Conservation (phyloP, 2,113 vertebrate species). For the Lota lota region DNA sequence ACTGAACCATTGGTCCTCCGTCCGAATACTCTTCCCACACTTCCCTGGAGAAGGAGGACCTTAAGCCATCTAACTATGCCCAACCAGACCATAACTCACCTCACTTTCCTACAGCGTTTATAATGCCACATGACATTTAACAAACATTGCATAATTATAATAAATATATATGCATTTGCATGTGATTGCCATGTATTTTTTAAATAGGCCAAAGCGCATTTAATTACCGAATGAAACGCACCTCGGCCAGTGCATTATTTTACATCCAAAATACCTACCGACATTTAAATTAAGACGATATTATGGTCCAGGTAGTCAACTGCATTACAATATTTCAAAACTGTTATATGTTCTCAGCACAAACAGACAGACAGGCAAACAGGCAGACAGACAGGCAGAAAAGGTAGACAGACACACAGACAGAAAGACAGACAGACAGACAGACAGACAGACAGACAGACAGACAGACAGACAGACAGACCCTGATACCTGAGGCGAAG, state of each 20-base stretch:
- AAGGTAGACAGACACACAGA: neutral
- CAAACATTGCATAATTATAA: neutral
- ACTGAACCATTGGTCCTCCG: constrained; percentile 63
- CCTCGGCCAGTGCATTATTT: too few species aligned
- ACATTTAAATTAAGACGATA: too few species aligned
- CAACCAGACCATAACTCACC: neutral
- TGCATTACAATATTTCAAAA: too few species aligned
- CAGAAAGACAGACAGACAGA: neutral
- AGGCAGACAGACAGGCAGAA: neutral
- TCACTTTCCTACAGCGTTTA: neutral
- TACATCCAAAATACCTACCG: too few species aligned
- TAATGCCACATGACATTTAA: neutral
- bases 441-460: neutral
- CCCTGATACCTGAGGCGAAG: neutral
- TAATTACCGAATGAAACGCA: too few species aligned
- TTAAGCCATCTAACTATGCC: too few species aligned
- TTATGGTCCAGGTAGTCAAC: too few species aligned
- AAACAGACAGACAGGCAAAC: neutral
- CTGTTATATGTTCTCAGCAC: too few species aligned
- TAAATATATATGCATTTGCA: constrained; percentile 16
- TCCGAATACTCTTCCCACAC: constrained; percentile 65
- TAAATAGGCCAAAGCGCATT: too few species aligned
- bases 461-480: neutral
- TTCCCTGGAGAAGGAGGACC: constrained; percentile 33
- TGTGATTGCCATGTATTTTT: constrained; percentile 6